Evolutionary conservation across 2,888 invertebrate genomes (phyloP), one percentile per base, ranked within the genome.

Genomic region (Orthosia cruda): DNA sequence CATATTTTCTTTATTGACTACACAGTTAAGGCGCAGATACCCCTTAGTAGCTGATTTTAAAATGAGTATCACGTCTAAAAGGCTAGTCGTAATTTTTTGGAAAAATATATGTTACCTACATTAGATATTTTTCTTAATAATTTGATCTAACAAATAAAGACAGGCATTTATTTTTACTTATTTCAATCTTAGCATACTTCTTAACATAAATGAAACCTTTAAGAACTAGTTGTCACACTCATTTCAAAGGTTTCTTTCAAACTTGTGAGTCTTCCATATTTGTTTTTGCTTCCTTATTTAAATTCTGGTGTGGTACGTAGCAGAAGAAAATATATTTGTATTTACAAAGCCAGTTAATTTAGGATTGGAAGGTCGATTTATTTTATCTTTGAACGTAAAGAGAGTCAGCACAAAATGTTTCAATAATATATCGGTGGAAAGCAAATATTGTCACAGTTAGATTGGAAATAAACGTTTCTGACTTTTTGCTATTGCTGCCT

Each of bases 231-330:
- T 20, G 62, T n/a, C 11, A 45, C 12, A n/a, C 9, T 50, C 58
- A 12, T 40, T 63, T 7, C 5, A n/a, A 4, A 63, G 77, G 81
- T 55, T 81, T 81, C 81, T 52, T 63, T 65, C 0, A 50, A 47
- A 59, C 23, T 13, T 81, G 65, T 81, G 64, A 59, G 76, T 55
- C 77, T 81, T 81, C 77, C 49, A 55, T 50, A 67, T 54, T 50
- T 32, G 20, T 54, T 23, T 58, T 54, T 45, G 26, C 49, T 71
- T 66, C 15, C 47, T 63, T 45, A 49, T 16, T 40, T 32, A 0
- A 49, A 57, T 2, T 16, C 20, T 49, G 15, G 4, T 26, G 23
- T 40, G 40, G 40, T 40, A 9, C 9, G 13, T 23, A 15, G 9
- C 9, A n/a, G 52, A 40, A 40, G 9, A 32, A 40, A 9, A 40